Evolutionary conservation across 2,113 vertebrate species (phyloP), one percentile per base, ranked within the genome.

Genomic region (Oxygymnocypris stewartii): DNA sequence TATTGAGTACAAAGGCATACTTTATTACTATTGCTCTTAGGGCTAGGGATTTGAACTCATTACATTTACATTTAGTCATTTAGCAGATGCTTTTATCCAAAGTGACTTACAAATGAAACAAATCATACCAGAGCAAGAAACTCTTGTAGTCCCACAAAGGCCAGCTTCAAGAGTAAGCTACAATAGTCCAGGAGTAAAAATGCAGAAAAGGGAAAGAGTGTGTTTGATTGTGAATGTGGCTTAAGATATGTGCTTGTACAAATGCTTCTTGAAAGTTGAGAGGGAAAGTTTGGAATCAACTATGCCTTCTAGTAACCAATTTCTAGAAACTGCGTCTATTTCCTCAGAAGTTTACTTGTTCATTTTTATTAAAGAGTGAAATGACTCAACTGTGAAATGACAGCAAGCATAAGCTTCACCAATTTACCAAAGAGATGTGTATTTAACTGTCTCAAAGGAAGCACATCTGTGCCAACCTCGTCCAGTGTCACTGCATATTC

Each of bases 401-500:
- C 59, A 65, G 47, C 18, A 51, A 54, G 54, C 37, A 61, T 81
- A 23, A 73, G 9, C 71, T 87, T 51, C 49, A 40, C 11, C 40
- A 57, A 51, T 74, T 47, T 35, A 87, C 23, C 80, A 65, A 74
- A 61, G 20, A 82, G 67, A 84, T 87, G 25, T 79, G 28, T 83
- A 63, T 74, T 74, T 77, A 40, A 77, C 67, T 23, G 59, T 90
- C 86, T 87, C 63, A 89, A 89, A 79, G 20, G 81, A 86, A 78
- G 84, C 82, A 61, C 85, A 85, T 86, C 73, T 80, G 47, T 82
- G 83, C 84, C 76, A 57, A 74, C 65, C 88, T 90, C 82, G 78
- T 88, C 84, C 61, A 57, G 63, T 82, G 85, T 79, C 87, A 86
- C 88, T 87, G 84, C 88, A 92, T 90, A 92, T 93, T 92, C 78